Conservation (phyloP, 2,888 invertebrate species). For the Tenthredo amoena region DNA sequence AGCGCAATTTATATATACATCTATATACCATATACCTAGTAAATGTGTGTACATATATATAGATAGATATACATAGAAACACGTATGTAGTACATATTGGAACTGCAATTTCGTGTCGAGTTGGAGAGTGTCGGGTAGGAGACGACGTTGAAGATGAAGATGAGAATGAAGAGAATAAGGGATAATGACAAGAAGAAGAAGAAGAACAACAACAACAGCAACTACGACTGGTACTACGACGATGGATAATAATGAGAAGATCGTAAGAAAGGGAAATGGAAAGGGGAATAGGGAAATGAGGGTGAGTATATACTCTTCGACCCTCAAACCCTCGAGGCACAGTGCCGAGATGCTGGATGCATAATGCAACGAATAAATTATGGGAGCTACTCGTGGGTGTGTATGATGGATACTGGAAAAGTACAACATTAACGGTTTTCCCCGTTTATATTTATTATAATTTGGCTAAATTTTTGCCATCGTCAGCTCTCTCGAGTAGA, state of each 20-base stretch:
- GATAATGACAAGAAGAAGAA: slow-evolving; percentile 1
- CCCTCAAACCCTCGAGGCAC: slow-evolving; percentile 12
- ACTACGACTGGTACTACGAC: not conserved
- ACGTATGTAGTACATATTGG: not conserved
- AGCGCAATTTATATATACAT: slow-evolving; percentile 22
- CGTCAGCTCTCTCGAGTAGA: slow-evolving; percentile 4
- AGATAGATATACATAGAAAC: not conserved
- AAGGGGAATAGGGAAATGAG: slow-evolving; percentile 43
- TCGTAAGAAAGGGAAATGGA: not conserved
- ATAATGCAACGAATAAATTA: slow-evolving; percentile 48
- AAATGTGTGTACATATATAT: not conserved
- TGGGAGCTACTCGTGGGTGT: slow-evolving; percentile 16
- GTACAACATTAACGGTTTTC: slow-evolving; percentile 40
- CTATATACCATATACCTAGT: not conserved
- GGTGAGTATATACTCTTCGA: slow-evolving; percentile 22
- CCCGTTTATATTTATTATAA: slow-evolving; percentile 24
- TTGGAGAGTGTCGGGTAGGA: not conserved
- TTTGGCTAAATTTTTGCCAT: slow-evolving; percentile 29
- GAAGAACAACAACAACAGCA: not conserved
- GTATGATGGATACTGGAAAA: slow-evolving; percentile 44
- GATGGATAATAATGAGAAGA: slow-evolving; percentile 44
- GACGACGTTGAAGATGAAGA: not conserved
- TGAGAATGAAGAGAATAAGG: not conserved
- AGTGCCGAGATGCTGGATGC: slow-evolving; percentile 36
- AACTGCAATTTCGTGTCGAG: not conserved